Evolutionary conservation across 2,113 vertebrate species (phyloP).

Genomic region (Ahaetulla prasina): DNA sequence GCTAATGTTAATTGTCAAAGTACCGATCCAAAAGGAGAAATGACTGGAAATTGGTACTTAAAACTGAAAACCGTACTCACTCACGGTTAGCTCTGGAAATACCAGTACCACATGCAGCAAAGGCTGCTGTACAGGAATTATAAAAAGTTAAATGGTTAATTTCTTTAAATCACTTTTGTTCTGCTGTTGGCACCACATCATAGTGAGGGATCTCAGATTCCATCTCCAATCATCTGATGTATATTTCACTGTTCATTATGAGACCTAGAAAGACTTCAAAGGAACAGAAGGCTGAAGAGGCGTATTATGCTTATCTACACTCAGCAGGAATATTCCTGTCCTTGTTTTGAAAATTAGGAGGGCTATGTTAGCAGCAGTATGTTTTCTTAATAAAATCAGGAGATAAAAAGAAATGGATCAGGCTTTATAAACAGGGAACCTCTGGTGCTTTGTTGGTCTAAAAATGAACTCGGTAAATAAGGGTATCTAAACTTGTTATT

Average conservation of each 20-base stretch:
- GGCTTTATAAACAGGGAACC: constrained; percentile 25
- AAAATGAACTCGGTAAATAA: constrained; percentile 39
- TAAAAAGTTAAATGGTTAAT: neutral
- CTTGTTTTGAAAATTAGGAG: constrained; percentile 19
- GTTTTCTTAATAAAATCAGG: constrained; percentile 28
- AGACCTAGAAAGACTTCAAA: constrained; percentile 22
- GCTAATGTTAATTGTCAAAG: neutral
- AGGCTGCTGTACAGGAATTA: neutral
- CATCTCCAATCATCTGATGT: constrained; percentile 5
- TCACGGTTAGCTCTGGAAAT: neutral
- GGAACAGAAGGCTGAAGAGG: constrained; percentile 10
- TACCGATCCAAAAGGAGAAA: neutral
- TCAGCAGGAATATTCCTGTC: constrained; percentile 9
- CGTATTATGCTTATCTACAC: neutral
- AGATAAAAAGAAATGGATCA: neutral
- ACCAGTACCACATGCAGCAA: neutral
- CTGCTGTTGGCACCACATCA: constrained; percentile 19
- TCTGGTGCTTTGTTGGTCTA: constrained; percentile 11
- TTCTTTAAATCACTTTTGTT: neutral
- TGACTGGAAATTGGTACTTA: neutral
- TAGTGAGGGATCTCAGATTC: neutral
- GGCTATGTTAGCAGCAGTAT: constrained; percentile 4
- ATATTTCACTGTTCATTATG: constrained; percentile 2
- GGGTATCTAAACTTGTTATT: constrained; percentile 37
- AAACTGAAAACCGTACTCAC: neutral